A percentile compares a stretch with the other conserved stretches of the same genome.
phyloP scores from a whole-genome alignment of 2,888 invertebrate genomes.

The Tanypteryx hageni region DNA sequence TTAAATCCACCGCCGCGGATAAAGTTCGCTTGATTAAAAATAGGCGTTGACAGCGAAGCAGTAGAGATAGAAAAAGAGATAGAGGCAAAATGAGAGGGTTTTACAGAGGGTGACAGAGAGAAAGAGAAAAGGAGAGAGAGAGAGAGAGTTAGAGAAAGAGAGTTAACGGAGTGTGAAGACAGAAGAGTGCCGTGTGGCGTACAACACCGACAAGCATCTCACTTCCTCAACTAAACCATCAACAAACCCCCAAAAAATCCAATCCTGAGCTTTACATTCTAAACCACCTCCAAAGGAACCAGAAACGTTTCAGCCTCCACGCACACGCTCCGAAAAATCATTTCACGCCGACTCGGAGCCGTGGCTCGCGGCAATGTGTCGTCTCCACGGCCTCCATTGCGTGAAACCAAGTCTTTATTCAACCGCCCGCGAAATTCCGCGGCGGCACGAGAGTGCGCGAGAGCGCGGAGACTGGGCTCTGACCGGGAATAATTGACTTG shows the following conservation, averaged over 20 bases:
- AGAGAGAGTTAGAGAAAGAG: neutral
- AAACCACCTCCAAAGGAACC: conserved; percentile 30
- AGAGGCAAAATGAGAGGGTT: neutral
- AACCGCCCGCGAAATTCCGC: neutral
- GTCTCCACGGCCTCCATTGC: neutral
- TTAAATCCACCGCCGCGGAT: too few species aligned
- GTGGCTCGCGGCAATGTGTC: too few species aligned
- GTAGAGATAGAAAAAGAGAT: neutral
- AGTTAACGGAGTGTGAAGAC: neutral
- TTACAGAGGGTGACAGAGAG: neutral
- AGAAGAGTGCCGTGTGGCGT: neutral
- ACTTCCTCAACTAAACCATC: neutral
- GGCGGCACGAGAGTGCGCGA: neutral
- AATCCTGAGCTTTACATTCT: neutral
- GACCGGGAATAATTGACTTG: conserved; percentile 47
- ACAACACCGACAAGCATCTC: conserved; percentile 19
- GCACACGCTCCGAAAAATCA: neutral
- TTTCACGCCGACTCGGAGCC: neutral
- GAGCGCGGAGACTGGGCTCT: neutral
- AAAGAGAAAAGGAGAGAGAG: neutral
- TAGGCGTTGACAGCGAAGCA: neutral
- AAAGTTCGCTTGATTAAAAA: neutral
- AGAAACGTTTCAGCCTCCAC: neutral
- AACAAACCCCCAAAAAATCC: neutral
- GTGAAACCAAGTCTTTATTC: neutral